Evolutionary conservation across 2,113 vertebrate species (phyloP), one percentile per base, ranked within the genome.

Genomic region (Burhinus oedicnemus): DNA sequence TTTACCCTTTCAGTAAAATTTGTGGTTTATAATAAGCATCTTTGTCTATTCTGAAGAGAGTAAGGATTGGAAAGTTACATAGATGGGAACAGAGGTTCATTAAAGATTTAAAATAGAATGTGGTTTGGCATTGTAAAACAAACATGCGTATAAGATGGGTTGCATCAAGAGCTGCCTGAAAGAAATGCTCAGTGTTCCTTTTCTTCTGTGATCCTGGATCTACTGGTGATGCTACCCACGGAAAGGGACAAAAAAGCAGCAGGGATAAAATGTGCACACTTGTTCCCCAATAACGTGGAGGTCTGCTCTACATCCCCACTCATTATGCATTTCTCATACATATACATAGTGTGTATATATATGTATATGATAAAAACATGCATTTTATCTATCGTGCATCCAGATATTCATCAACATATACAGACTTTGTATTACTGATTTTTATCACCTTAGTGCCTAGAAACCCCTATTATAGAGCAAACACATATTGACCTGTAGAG

Each of bases 31-130:
- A 95, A 97, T 94, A 95, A 96, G 85, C 75, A 93, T 88, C 93
- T 94, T 86, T 90, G 75, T 93, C 94, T 96, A 51, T 81, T 95
- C 94, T 95, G 96, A 96, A 96, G 64, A 93, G 71, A 93, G 68
- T 57, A 96, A 74, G 78, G 87, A 93, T 44, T 96, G 95, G 89
- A 96, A 95, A 88, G 94, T 95, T 93, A 93, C 89, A 81, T 64
- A 92, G 94, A 94, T 93, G 87, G 64, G 96, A 97, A 97, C 68
- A 94, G 93, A 97, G 93, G 78, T 95, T 95, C 91, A 92, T 96
- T 95, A 97, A 93, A 95, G 93, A 95, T 97, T 96, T 95, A 97
- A 97, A 97, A 97, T 95, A 97, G 97, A 95, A 87, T 92, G 96
- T 75, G 95, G 96, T 92, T 96, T 97, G 94, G 95, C 94, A 96